Percentiles rank a stretch among this genome's conserved stretches.
phyloP scores from a whole-genome alignment of 2,888 invertebrate genomes.

The Ornithoptera alexandrae region DNA sequence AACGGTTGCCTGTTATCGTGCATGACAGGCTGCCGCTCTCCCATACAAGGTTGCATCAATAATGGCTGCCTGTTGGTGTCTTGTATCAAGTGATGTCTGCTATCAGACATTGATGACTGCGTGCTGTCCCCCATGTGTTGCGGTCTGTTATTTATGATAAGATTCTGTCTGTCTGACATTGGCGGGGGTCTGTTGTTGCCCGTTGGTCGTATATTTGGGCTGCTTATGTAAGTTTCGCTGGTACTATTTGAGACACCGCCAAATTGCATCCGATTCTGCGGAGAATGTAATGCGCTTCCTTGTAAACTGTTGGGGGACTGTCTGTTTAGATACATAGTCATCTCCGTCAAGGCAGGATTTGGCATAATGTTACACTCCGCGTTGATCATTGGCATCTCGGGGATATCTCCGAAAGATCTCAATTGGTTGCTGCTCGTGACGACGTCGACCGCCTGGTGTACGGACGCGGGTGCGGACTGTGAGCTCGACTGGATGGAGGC shows the following conservation, averaged over 20 bases:
- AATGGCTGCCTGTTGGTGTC: slow-evolving; percentile 7
- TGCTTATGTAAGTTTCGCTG: slow-evolving; percentile 18
- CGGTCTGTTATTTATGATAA: slow-evolving; percentile 7
- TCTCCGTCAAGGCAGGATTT: neutral
- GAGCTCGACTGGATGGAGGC: slow-evolving; percentile 58
- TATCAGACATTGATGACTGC: neutral
- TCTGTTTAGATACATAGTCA: neutral
- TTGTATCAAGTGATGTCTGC: neutral
- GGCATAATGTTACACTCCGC: neutral
- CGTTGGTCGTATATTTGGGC: slow-evolving; percentile 6
- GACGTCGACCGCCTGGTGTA: slow-evolving; percentile 41
- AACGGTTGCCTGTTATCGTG: slow-evolving; percentile 5
- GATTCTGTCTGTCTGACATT: neutral
- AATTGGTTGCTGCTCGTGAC: slow-evolving; percentile 55
- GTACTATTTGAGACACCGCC: slow-evolving; percentile 6
- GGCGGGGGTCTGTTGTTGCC: slow-evolving; percentile 2
- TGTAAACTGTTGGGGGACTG: slow-evolving; percentile 10
- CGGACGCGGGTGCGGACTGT: slow-evolving; percentile 29
- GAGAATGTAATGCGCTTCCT: neutral
- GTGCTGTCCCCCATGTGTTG: neutral
- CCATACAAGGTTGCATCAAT: neutral
- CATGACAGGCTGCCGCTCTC: slow-evolving; percentile 8
- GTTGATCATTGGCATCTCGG: slow-evolving; percentile 36
- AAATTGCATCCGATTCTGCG: slow-evolving; percentile 9
- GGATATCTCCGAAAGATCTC: slow-evolving; percentile 63